Evolutionary conservation across 1,140 invertebrate genomes (phyloP), one percentile per base, ranked within the genome.

Genomic region (Diorhabda carinulata): DNA sequence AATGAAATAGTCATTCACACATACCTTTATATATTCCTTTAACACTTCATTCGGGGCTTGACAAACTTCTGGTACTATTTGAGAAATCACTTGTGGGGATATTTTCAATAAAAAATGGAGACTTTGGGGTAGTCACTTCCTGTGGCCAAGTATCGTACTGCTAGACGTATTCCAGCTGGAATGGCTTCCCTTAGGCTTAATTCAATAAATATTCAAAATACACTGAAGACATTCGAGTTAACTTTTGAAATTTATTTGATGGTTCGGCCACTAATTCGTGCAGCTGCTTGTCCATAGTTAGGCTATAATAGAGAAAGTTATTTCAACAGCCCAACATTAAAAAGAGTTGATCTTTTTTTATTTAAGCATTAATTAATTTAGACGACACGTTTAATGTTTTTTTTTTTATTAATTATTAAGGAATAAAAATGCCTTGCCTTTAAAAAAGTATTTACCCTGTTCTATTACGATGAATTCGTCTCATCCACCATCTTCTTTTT

Each of bases 91-190:
- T 43, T 69, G 45, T 42, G 69, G 45, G 2, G 61, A 69, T 9
- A 72, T 65, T 69, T 68, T 70, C 69, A 66, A 72, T 9, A 25
- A 40, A 64, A 62, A 70, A 9, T 40, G 25, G 3, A 70, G 9
- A 40, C 65, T 67, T 40, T 43, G 61, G 61, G 61, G 61, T 64
- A 69, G 10, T 61, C 47, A 42, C 68, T 61, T 7, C 70, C 67
- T 25, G 70, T 69, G 57, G 67, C 70, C 58, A 72, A 62, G 52
- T 65, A 72, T 41, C 67, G 56, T 57, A 72, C 44, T 5, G 70
- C 69, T 42, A 72, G 4, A 25, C 10, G 41, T 66, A 70, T 61
- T 47, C 64, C 58, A 41, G 42, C 66, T 57, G 45, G 41, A 42
- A 66, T 66, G 5, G 47, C 64, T 57, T 57, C 47, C 41, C 64